Evolutionary conservation across 1,140 invertebrate species (phyloP), one percentile per base, ranked within the genome.

Genomic region (Ostrea denselamellosa): DNA sequence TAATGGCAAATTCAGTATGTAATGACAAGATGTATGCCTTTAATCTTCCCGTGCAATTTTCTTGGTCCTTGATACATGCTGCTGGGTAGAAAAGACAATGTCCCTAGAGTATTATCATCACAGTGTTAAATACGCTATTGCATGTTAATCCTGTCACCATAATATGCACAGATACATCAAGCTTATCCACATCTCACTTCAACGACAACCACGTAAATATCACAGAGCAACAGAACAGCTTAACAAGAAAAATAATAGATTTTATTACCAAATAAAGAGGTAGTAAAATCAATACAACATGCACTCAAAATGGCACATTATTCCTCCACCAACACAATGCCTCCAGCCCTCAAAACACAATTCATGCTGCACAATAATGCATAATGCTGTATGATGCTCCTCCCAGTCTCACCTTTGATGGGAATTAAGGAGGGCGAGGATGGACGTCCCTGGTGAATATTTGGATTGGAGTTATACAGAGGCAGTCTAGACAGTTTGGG

Each of bases 391-490:
- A 77, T 9, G 12, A 34, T 34, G 25, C 68, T 77, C 25, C 68
- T 77, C 68, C 68, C 54, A n/a, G 44, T 28, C 86, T 87, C 86
- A 87, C 86, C 86, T 87, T 83, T 82, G 82, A 82, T 81, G 10
- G 82, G 54, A 9, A 85, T 85, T 10, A 85, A 54, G 25, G 83
- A 85, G 53, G 86, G 86, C 53, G 86, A 87, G 22, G 56, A 51
- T 25, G 77, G 77, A 22, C 82, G 53, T 44, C 86, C 83, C 17
- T 54, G 44, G 62, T 89, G 83, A 2, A 89, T 86, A 22, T 89
- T 86, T 9, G 88, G 88, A 51, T 84, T 82, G 44, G 89, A 89
- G 58, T 81, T 89, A 51, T 89, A 89, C 62, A 87, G 85, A 54
- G 89, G 89, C 82, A 89, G 84, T 51, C 85, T 53, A 3, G 86